These are phyloP conservation scores for Chionis minor DNA, from an alignment of 2,113 vertebrate species.

Conservation along the genomic window DNA sequence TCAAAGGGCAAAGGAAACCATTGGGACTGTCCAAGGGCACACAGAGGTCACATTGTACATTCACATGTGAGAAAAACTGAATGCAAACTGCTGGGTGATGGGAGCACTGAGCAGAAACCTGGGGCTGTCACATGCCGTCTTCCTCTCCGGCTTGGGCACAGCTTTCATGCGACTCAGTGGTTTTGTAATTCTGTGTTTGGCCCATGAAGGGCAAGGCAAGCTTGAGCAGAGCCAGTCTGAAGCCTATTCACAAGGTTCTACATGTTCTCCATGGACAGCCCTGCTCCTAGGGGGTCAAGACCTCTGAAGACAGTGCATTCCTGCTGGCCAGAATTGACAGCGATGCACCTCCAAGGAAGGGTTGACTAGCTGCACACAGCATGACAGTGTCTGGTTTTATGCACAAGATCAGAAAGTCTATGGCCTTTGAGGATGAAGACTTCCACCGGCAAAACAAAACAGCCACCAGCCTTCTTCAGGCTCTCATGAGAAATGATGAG, in stretches of 20 bases:
- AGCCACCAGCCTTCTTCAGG: not conserved
- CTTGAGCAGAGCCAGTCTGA: not conserved
- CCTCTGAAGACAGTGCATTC: not conserved
- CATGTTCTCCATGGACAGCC: not conserved
- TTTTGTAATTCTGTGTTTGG: not conserved
- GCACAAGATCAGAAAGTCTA: not conserved
- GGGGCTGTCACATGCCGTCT: not conserved
- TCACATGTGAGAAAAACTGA: not conserved
- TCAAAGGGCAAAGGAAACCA: not conserved
- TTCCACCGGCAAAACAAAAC: not conserved
- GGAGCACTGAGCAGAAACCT: not conserved
- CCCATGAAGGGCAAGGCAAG: not conserved
- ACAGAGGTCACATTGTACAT: rapidly evolving
- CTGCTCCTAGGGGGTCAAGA: not conserved
- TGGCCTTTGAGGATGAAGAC: not conserved
- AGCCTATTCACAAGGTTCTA: not conserved
- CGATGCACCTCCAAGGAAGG: not conserved
- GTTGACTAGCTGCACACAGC: not conserved
- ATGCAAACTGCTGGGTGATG: not conserved
- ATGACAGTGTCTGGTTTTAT: not conserved
- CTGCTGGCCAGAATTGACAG: not conserved
- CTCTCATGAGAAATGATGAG: not conserved
- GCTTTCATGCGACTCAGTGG: rapidly evolving
- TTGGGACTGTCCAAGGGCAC: rapidly evolving
- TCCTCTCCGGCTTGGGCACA: rapidly evolving